These are phyloP conservation scores for Phoxinus dragarum DNA, from an alignment of 2,797 vertebrate genomes.

Conservation along the genomic window DNA sequence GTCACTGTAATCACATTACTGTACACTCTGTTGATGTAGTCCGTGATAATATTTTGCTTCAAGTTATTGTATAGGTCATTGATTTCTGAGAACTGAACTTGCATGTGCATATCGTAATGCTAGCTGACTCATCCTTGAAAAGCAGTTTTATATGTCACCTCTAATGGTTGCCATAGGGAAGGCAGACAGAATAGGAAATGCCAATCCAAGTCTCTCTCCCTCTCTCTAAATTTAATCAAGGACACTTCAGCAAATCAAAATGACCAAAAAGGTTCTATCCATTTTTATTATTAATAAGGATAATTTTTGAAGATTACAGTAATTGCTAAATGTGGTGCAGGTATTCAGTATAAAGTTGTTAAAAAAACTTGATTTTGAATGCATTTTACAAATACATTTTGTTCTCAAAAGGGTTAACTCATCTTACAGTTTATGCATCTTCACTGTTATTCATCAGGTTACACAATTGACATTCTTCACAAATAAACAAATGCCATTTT, in stretches of 20 bases:
- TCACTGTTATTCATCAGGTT: background rate
- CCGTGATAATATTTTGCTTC: background rate
- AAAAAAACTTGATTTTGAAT: constrained; percentile 5
- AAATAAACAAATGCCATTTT: constrained; percentile 51
- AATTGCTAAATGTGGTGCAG: too few species aligned
- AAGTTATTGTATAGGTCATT: constrained; percentile 8
- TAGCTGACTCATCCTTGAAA: constrained; percentile 24
- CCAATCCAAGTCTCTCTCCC: constrained; percentile 2
- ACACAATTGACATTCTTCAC: background rate
- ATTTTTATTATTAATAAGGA: constrained; percentile 50
- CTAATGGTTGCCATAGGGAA: constrained; percentile 49
- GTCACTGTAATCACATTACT: background rate
- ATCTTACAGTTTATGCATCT: background rate
- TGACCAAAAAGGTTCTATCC: constrained; percentile 69
- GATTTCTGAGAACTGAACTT: background rate
- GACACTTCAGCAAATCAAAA: constrained; percentile 67
- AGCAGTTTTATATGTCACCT: constrained; percentile 31
- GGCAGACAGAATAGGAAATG: constrained; percentile 40
- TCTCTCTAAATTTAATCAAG: constrained; percentile 60
- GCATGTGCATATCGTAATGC: background rate
- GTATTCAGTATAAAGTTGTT: background rate
- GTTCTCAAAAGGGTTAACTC: background rate
- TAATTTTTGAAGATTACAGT: background rate
- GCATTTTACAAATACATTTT: background rate
- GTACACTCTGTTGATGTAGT: background rate